Conservation (phyloP, 2,113 vertebrate genomes). For the Mustela nigripes region DNA sequence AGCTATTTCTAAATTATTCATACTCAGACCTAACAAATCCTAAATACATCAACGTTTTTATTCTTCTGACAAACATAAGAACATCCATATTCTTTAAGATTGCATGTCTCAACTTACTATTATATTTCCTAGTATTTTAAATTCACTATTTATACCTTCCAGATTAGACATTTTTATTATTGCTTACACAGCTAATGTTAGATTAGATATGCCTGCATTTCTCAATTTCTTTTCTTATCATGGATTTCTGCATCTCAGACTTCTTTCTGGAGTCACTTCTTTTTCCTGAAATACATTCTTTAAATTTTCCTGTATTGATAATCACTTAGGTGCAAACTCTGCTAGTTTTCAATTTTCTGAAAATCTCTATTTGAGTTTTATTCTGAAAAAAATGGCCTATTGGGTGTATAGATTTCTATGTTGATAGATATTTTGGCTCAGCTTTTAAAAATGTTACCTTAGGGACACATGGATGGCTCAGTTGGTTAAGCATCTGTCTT, state of each 20-base stretch:
- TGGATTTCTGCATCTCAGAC: conserved; percentile 1
- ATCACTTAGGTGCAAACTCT: background rate
- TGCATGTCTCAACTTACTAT: background rate
- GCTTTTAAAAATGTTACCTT: background rate
- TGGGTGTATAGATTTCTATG: background rate
- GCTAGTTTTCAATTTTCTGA: background rate
- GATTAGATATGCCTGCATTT: background rate
- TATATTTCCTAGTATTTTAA: background rate
- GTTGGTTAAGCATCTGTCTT: background rate
- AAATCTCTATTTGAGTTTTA: background rate
- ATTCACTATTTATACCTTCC: background rate
- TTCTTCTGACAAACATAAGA: background rate
- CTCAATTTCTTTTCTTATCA: background rate
- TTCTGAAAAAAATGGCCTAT: background rate
- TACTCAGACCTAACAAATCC: background rate
- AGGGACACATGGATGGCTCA: background rate
- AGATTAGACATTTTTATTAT: background rate
- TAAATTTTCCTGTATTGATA: background rate
- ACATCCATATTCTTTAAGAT: background rate
- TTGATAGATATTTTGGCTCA: background rate
- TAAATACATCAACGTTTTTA: background rate
- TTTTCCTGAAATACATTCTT: conserved; percentile 8
- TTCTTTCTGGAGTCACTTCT: conserved; percentile 34
- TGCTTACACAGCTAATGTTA: background rate
- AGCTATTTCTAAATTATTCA: conserved; percentile 2